Base-by-base conservation (phyloP, 2,113 vertebrate genomes). In the Okapia johnstoni region DNA sequence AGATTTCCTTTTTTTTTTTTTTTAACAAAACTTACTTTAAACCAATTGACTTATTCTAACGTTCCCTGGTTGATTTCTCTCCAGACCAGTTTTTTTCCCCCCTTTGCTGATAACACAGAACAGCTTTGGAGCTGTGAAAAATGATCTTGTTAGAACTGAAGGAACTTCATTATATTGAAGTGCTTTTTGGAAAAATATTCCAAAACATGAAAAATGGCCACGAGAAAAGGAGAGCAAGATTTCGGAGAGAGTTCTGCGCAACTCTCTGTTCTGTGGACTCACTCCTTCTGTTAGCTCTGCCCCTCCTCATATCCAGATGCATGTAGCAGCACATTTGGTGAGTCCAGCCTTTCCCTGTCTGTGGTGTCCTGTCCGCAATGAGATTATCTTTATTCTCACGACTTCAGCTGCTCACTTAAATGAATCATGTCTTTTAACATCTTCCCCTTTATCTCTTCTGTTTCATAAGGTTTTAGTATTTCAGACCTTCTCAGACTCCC, bases 131-230 rank as follows among this genome's bases (percentile, higher is more conserved):
- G 70, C 52, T 97, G 15, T 95, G 88, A 95, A 94, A 92, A 95
- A 97, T 92, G 58, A 89, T 94, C 63, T 92, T 94, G 52, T 95
- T 97, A 89, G 40, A 94, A 86, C 50, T 50, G 50, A 97, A 91
- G 60, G 84, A 94, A 94, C 48, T 96, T 97, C 33, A 80, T 91
- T 93, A 93, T 79, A 33, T 58, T 87, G 55, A 95, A 95, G 83
- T 93, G 33, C 28, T 84, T 86, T 83, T 84, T 66, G 73, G n/a
- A 95, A 93, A 90, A 95, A 89, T 85, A 96, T 54, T 96, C 55
- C 86, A 85, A 94, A 94, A 58, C 80, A 66, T 77, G 76, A 94
- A 90, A 98, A 95, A 86, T 94, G 25, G 5, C 23, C 77, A 76
- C 77, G 40, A 93, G 76, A 92, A 91, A 23, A 89, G 48, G 30